Evolutionary conservation across 2,113 vertebrate species (phyloP).

Genomic region (Campylomormyrus tamandua): DNA sequence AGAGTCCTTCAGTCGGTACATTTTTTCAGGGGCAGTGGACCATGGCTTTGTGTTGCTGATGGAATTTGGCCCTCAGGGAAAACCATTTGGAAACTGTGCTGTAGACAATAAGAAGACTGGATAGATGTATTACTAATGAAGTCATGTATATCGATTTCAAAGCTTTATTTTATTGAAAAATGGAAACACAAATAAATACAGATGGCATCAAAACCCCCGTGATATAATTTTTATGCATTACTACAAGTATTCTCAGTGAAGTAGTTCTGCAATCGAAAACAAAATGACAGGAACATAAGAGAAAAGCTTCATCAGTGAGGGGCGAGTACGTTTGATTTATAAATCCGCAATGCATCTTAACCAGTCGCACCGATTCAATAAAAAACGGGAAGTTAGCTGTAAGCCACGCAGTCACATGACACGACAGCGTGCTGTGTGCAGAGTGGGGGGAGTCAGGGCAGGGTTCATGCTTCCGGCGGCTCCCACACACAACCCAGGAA

Average conservation of each 20-base stretch:
- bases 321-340: background rate
- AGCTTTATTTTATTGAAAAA: background rate
- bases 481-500: background rate
- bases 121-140: background rate
- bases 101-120: background rate
- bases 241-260: background rate
- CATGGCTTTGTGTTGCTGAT: background rate
- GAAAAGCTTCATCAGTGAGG: background rate
- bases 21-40: background rate
- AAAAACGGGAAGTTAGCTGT: background rate
- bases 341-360: background rate
- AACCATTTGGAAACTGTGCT: background rate
- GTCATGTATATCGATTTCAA: background rate
- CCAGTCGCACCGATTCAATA: background rate
- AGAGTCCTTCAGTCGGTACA: background rate
- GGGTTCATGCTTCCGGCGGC: background rate
- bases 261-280: background rate
- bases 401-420: background rate
- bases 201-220: background rate
- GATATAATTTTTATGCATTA: background rate
- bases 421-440: background rate
- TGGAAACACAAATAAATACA: background rate
- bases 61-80: background rate
- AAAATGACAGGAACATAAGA: background rate
- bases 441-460: background rate